A percentile compares a stretch with the other conserved stretches of the same genome.
phyloP scores from a whole-genome alignment of 1,140 invertebrate species.

The Pseudomyrmex dendroicus region DNA sequence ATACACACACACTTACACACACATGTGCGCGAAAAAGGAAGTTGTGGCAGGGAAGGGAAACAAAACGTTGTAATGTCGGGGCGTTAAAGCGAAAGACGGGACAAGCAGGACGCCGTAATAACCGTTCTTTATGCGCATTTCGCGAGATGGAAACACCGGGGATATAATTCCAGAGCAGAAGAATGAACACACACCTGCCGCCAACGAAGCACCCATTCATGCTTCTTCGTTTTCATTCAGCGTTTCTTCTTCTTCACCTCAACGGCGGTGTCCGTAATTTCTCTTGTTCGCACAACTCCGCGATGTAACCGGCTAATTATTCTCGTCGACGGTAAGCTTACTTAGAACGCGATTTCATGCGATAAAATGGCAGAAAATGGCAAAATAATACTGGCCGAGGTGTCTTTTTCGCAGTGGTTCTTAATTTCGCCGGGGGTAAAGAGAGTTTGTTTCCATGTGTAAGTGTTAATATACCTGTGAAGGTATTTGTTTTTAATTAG shows the following conservation, averaged over 20 bases:
- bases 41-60: background rate
- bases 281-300: constrained; percentile 8
- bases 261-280: background rate
- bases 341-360: too few relatives aligned
- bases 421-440: too few relatives aligned
- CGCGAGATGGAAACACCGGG: constrained; percentile 51
- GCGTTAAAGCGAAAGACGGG: constrained; percentile 35
- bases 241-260: constrained; percentile 37
- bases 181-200: constrained; percentile 44
- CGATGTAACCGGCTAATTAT: constrained; percentile 60
- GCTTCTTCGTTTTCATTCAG: constrained; percentile 65
- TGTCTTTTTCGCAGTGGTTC: too few relatives aligned
- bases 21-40: background rate
- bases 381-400: background rate
- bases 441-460: too few relatives aligned
- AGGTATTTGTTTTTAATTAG: too few relatives aligned
- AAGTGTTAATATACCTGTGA: too few relatives aligned
- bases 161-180: constrained; percentile 50
- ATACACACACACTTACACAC: too few relatives aligned
- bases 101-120: constrained; percentile 49
- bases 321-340: constrained; percentile 10
- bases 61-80: constrained; percentile 33
- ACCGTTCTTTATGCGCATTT: constrained; percentile 49
- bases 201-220: constrained; percentile 52
- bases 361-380: constrained; percentile 5